A percentile compares a stretch with the other conserved stretches of the same genome.
Conservation (phyloP, 2,888 invertebrate species). For the Disparrhopalites patrizii region DNA sequence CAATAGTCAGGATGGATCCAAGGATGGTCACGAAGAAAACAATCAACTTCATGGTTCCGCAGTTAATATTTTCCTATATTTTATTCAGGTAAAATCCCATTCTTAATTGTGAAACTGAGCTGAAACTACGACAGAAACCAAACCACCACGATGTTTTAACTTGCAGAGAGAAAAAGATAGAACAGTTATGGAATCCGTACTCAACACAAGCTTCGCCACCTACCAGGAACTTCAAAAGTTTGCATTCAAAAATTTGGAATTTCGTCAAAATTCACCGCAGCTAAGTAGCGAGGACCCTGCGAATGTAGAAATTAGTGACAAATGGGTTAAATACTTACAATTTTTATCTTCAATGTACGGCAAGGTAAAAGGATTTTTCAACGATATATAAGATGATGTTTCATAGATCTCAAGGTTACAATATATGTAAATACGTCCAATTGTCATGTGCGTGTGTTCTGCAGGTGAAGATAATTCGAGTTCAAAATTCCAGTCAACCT, state of each 20-base stretch:
- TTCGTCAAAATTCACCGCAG: background rate
- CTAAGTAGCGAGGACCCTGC: background rate
- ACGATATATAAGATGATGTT: background rate
- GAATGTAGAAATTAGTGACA: background rate
- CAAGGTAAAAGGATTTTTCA: conserved; percentile 12
- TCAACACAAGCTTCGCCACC: conserved; percentile 68
- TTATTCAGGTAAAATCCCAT: conserved; percentile 62
- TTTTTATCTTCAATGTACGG: conserved; percentile 43
- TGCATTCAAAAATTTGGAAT: background rate
- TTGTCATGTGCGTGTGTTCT: background rate
- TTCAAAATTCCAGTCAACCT: conserved; percentile 49
- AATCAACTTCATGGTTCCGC: conserved; percentile 70
- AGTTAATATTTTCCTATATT: conserved; percentile 77
- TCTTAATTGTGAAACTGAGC: background rate
- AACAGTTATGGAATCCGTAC: conserved; percentile 81
- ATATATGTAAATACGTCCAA: background rate
- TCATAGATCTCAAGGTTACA: background rate
- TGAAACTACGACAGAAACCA: background rate
- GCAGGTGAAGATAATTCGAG: conserved; percentile 43
- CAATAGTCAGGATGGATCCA: background rate
- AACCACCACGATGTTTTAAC: conserved; percentile 19
- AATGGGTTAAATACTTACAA: conserved; percentile 42
- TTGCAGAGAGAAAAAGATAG: conserved; percentile 71
- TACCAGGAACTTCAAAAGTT: conserved; percentile 34
- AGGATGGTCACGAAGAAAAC: background rate